Percentiles rank a stretch among this genome's conserved stretches.
phyloP scores from a whole-genome alignment of 2,113 vertebrate genomes.

The Spheniscus mendiculus region DNA sequence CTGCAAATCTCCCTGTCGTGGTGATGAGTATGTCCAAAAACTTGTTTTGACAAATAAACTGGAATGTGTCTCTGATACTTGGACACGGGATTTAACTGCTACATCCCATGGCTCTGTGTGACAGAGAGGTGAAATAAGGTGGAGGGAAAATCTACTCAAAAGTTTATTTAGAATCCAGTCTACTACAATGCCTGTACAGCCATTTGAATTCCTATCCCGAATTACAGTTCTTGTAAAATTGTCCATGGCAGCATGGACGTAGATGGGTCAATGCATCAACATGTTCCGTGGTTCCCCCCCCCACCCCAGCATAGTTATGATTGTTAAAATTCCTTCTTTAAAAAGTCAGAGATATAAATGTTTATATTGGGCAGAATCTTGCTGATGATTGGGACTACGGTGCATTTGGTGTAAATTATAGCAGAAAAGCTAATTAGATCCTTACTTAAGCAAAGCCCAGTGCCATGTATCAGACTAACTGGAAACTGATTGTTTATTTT shows the following conservation, averaged over 20 bases:
- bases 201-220: not conserved
- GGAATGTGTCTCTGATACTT: not conserved
- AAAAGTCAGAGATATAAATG: not conserved
- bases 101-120: not conserved
- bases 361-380: not conserved
- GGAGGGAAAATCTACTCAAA: not conserved
- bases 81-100: not conserved
- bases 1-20: not conserved
- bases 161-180: not conserved
- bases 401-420: not conserved
- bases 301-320: not conserved
- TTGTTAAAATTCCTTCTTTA: not conserved
- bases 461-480: not conserved
- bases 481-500: not conserved
- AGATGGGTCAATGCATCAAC: not conserved
- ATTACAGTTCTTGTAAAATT: not conserved
- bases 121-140: not conserved
- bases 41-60: not conserved
- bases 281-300: not conserved
- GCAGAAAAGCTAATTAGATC: not conserved
- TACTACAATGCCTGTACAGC: not conserved
- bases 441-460: not conserved
- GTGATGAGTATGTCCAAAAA: not conserved
- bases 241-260: not conserved
- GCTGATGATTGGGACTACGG: not conserved